Base-by-base conservation (phyloP, 2,113 vertebrate genomes). In the Petrocephalus microphthalmus region DNA sequence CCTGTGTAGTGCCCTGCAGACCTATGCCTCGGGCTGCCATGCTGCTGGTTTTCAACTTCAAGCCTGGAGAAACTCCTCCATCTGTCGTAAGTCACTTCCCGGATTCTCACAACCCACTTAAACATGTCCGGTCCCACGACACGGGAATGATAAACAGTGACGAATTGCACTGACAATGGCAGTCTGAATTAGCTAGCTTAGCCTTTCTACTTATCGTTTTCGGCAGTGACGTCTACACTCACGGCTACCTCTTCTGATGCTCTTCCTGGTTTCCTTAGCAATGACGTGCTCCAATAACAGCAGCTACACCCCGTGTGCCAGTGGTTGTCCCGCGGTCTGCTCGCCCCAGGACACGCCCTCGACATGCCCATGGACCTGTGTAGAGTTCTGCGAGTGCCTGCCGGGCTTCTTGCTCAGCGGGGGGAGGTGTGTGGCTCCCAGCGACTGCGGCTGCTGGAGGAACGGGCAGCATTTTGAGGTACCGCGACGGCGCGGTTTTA, bases 41-140 rank as follows among this genome's bases (percentile, higher is more conserved):
- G 91, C 93, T 42, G 95, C 92, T 22, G 97, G 96, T 2, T 91
- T 96, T 84, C 45, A 51, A 2, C 5, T 96, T 13, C 90, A 92
- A 0, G 56, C 74, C 51, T 97, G 96, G 97, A 96, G 95, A 89
- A 96, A 96, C 85, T 90, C 93, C 47, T 94, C 96, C 11, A 91
- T 94, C 89, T 97, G 97, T 88, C 71, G 96, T 97, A 95, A 37
- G 84, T 85, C 52, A 56, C 13, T 52, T 29, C 49, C 45, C n/a
- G 3, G 45, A 47, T 49, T 51, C 51, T 78, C 71, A 13, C 33
- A 37, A 78, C 33, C 71, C 67, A 37, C 11, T 37, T 37, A 74
- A 37, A 37, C 67, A 37, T 17, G 29, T 8, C 25, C 11, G 0
- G 3, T 74, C 25, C 71, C 42, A 42, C 71, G 42, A 19, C 6